These are phyloP conservation scores for Temnothorax rugatulus DNA, from an alignment of 2,888 invertebrate species.

Conservation along the genomic window DNA sequence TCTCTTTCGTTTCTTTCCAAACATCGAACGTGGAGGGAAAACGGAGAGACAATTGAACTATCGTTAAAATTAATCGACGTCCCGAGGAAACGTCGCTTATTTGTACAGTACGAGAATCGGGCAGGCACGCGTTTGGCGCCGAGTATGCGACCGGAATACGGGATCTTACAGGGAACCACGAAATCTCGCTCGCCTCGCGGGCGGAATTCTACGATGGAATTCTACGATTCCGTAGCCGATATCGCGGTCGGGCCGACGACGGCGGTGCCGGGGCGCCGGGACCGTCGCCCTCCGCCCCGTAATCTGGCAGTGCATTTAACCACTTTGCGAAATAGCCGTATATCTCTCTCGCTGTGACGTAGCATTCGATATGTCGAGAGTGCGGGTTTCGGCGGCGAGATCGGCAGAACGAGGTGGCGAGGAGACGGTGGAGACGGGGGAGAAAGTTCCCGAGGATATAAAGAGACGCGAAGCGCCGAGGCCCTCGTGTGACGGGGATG, in stretches of 20 bases:
- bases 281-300: constrained; percentile 66
- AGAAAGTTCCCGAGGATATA: constrained; percentile 51
- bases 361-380: constrained; percentile 84
- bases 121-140: constrained; percentile 12
- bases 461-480: constrained; percentile 43
- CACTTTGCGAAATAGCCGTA: constrained; percentile 84
- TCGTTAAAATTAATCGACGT: constrained; percentile 24
- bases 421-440: constrained; percentile 21
- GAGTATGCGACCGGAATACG: constrained; percentile 34
- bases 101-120: constrained; percentile 24
- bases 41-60: neutral
- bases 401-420: constrained; percentile 47
- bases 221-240: constrained; percentile 65
- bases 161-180: constrained; percentile 32
- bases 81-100: constrained; percentile 21
- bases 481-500: constrained; percentile 36
- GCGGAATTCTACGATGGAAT: constrained; percentile 50
- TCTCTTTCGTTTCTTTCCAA: neutral
- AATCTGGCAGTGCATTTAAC: constrained; percentile 85
- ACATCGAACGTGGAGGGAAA: neutral
- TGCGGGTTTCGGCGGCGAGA: constrained; percentile 61
- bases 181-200: constrained; percentile 28
- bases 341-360: constrained; percentile 82
- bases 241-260: constrained; percentile 54
- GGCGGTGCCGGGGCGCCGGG: constrained; percentile 36